phyloP scores from a whole-genome alignment of 2,797 vertebrate genomes.

The Sarcoramphus papa region DNA sequence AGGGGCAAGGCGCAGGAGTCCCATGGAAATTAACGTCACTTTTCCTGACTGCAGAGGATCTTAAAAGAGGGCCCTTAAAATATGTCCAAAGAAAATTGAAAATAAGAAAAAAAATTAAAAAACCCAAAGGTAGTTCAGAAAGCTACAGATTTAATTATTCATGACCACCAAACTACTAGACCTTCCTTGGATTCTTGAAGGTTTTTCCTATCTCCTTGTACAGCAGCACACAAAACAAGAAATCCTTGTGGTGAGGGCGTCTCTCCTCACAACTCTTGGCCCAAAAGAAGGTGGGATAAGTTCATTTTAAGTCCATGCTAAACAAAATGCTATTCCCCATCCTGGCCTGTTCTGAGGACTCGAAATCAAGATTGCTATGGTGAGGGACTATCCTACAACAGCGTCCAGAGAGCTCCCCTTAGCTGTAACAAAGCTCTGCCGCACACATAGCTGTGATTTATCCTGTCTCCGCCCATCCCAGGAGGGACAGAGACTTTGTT shows the following conservation, averaged over 20 bases:
- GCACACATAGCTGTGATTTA: neutral
- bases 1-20: neutral
- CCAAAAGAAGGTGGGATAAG: neutral
- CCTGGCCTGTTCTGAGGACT: neutral
- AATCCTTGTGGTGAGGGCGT: neutral
- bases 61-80: neutral
- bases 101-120: neutral
- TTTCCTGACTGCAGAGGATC: neutral
- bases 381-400: neutral
- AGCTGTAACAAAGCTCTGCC: neutral
- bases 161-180: neutral
- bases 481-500: neutral
- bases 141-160: neutral
- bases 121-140: neutral
- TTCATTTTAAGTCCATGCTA: neutral
- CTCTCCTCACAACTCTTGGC: neutral
- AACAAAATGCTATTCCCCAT: neutral
- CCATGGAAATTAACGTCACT: accelerated
- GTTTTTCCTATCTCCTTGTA: neutral
- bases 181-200: neutral
- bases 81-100: accelerated
- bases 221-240: neutral
- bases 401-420: neutral
- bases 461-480: accelerated
- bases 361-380: neutral